Conservation (phyloP, 2,888 invertebrate genomes). For the Brachynemurus nebulosus region DNA sequence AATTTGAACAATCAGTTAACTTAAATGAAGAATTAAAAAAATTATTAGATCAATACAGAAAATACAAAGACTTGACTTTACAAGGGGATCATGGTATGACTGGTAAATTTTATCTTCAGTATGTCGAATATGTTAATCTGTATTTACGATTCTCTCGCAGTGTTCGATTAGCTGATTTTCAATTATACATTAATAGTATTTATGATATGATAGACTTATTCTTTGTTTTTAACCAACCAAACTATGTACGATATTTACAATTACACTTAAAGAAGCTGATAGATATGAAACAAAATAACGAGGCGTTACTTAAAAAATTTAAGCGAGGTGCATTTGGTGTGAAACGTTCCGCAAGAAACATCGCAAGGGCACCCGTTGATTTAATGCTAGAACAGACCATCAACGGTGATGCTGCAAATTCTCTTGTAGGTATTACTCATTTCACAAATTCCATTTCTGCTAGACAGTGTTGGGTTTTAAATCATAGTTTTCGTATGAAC, state of each 20-base stretch:
- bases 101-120: neutral
- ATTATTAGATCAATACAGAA: neutral
- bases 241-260: neutral
- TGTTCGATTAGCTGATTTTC: neutral
- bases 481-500: neutral
- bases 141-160: neutral
- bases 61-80: neutral
- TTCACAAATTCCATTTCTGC: neutral
- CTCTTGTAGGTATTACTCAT: neutral
- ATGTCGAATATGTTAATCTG: neutral
- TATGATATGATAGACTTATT: neutral
- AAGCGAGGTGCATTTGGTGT: neutral
- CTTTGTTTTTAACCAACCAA: neutral
- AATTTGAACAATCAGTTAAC: neutral
- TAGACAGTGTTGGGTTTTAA: neutral
- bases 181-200: neutral
- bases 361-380: neutral
- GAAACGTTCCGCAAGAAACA: neutral
- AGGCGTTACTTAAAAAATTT: neutral
- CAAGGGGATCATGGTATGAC: neutral
- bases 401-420: neutral
- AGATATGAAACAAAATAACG: neutral
- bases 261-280: neutral
- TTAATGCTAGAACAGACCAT: neutral
- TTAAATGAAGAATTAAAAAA: neutral